phyloP scores from a whole-genome alignment of 2,888 invertebrate genomes.

The Brachyptera putata region DNA sequence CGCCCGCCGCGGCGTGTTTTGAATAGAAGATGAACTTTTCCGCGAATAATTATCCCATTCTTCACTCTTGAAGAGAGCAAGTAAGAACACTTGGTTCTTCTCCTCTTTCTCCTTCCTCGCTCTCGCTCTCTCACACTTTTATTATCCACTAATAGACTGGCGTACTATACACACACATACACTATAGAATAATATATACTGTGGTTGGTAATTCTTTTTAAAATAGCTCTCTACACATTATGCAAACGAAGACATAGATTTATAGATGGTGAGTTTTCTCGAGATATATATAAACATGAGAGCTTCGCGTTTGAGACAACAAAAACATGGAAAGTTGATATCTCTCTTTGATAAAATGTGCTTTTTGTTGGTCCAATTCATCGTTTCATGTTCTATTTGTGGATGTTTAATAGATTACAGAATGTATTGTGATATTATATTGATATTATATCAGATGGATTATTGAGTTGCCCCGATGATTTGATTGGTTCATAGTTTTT shows the following conservation, averaged over 20 bases:
- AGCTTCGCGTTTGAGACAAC: no score
- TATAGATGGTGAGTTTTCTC: background rate
- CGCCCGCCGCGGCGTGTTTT: slow-evolving; percentile 14
- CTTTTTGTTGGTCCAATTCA: no score
- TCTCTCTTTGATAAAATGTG: no score
- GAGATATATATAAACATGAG: no score
- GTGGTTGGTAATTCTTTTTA: slow-evolving; percentile 17
- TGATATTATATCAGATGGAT: no score
- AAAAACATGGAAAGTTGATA: no score
- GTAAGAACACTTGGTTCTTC: no score
- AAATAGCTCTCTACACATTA: background rate
- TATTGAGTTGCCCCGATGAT: no score
- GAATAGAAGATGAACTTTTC: slow-evolving; percentile 30
- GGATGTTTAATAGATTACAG: no score
- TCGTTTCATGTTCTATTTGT: no score
- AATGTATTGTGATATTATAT: no score
- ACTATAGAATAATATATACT: background rate
- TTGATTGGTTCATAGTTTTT: no score
- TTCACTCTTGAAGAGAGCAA: slow-evolving; percentile 4
- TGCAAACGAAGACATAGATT: slow-evolving; percentile 9
- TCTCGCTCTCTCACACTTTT: background rate
- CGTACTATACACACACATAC: background rate
- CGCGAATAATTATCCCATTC: slow-evolving; percentile 29
- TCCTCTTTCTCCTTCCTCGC: slow-evolving; percentile 7
- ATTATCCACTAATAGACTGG: slow-evolving; percentile 9